A percentile compares a stretch with the other conserved stretches of the same genome.
phyloP scores from a whole-genome alignment of 2,888 invertebrate species.

The Ganaspis brasiliensis region DNA sequence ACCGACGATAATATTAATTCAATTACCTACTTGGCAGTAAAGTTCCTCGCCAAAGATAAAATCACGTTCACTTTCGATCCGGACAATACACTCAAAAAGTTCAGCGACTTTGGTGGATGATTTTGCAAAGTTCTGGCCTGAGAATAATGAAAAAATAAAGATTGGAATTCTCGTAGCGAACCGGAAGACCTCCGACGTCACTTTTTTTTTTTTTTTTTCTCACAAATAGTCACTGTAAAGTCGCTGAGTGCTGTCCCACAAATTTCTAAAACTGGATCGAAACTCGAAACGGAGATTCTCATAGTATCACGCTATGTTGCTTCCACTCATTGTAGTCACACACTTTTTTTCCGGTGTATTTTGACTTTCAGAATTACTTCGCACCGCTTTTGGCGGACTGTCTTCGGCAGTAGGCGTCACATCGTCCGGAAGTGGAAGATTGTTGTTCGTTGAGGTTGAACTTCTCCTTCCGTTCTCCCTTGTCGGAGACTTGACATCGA shows the following conservation, averaged over 20 bases:
- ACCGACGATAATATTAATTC: slow-evolving; percentile 16
- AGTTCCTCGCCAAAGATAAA: slow-evolving; percentile 12
- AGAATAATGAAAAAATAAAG: background rate
- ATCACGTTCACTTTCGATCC: slow-evolving; percentile 32
- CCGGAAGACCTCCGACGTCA: slow-evolving; percentile 32
- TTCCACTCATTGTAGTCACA: slow-evolving; percentile 83
- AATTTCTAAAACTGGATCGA: slow-evolving; percentile 74
- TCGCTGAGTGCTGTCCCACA: slow-evolving; percentile 76
- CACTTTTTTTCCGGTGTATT: slow-evolving; percentile 82
- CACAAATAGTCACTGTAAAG: slow-evolving; percentile 69
- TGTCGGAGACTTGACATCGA: slow-evolving; percentile 83
- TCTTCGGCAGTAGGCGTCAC: slow-evolving; percentile 78
- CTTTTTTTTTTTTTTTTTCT: background rate
- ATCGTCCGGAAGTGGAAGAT: slow-evolving; percentile 80
- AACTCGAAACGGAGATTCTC: slow-evolving; percentile 77
- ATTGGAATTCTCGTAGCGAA: background rate
- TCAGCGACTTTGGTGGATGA: background rate
- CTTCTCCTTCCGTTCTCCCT: slow-evolving; percentile 80
- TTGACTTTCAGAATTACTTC: slow-evolving; percentile 83
- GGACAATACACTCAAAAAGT: slow-evolving; percentile 9
- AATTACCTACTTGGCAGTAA: slow-evolving; percentile 40
- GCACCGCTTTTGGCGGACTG: slow-evolving; percentile 80
- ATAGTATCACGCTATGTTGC: slow-evolving; percentile 83
- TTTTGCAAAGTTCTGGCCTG: background rate
- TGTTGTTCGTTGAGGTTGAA: slow-evolving; percentile 82